Evolutionary conservation across 2,797 vertebrate species (phyloP).

Genomic region (Cirrhinus molitorella): DNA sequence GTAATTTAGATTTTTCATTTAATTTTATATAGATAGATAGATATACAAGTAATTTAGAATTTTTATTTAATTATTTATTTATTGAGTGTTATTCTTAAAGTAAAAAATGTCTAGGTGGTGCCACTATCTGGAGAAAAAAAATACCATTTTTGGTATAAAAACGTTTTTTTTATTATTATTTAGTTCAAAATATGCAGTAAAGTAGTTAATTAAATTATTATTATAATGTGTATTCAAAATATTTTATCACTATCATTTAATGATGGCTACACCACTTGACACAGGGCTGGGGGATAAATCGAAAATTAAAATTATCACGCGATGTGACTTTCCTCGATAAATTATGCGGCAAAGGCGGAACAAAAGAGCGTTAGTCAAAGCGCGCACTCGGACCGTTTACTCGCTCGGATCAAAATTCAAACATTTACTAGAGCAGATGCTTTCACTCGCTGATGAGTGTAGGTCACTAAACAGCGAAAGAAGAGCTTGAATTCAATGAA

Average conservation of each 20-base stretch:
- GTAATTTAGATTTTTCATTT: not conserved
- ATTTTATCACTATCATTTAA: not conserved
- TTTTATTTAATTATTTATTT: not conserved
- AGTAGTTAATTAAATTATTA: not conserved
- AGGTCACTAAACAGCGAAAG: no score
- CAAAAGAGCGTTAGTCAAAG: no score
- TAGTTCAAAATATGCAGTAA: not conserved
- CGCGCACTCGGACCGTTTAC: no score
- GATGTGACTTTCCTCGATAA: no score
- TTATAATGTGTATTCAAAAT: not conserved
- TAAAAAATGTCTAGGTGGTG: not conserved
- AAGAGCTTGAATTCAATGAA: no score
- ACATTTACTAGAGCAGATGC: no score
- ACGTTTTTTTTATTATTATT: not conserved
- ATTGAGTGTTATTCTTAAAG: not conserved
- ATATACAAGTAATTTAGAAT: not conserved
- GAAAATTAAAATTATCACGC: no score
- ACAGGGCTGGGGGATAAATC: no score
- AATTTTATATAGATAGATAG: no score
- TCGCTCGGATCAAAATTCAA: no score
- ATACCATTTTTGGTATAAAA: not conserved
- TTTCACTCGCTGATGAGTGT: no score
- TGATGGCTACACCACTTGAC: not conserved
- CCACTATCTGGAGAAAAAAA: not conserved
- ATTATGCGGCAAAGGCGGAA: no score